Evolutionary conservation across 2,113 vertebrate species (phyloP).

Genomic region (Tenrec ecaudatus): DNA sequence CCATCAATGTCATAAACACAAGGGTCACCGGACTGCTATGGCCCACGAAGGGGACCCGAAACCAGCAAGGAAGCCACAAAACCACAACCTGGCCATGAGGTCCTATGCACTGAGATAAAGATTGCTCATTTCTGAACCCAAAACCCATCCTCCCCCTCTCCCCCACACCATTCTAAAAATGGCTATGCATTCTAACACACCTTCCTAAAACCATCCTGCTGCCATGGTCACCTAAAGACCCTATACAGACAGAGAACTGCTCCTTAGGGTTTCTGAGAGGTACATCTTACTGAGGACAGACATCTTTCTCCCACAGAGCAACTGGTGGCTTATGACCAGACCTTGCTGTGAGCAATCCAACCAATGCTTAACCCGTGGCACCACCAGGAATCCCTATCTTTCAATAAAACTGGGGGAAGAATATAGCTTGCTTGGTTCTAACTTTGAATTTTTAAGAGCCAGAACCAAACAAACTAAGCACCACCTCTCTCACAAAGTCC

Average conservation of each 20-base stretch:
- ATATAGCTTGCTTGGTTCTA: not conserved
- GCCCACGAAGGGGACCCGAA: slow-evolving; percentile 51
- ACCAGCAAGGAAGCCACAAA: not conserved
- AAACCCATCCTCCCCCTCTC: not conserved
- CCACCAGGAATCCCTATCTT: not conserved
- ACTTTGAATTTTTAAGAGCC: slow-evolving; percentile 17
- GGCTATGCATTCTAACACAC: not conserved
- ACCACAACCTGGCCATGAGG: not conserved
- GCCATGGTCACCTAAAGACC: too few relatives aligned
- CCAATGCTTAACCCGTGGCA: too few relatives aligned
- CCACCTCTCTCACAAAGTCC: not conserved
- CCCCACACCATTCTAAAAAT: not conserved
- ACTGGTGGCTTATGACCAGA: too few relatives aligned
- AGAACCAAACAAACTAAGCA: not conserved
- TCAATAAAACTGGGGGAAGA: not conserved
- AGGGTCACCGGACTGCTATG: slow-evolving; percentile 51
- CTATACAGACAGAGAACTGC: too few relatives aligned
- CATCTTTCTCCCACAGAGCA: too few relatives aligned
- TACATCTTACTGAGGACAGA: too few relatives aligned
- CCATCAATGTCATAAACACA: slow-evolving; percentile 63
- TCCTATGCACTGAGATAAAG: not conserved
- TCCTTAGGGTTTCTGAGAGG: too few relatives aligned
- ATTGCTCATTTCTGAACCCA: not conserved
- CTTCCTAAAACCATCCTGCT: too few relatives aligned
- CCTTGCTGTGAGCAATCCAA: too few relatives aligned